Conservation (phyloP, 2,113 vertebrate species). For the Penelope pileata region DNA sequence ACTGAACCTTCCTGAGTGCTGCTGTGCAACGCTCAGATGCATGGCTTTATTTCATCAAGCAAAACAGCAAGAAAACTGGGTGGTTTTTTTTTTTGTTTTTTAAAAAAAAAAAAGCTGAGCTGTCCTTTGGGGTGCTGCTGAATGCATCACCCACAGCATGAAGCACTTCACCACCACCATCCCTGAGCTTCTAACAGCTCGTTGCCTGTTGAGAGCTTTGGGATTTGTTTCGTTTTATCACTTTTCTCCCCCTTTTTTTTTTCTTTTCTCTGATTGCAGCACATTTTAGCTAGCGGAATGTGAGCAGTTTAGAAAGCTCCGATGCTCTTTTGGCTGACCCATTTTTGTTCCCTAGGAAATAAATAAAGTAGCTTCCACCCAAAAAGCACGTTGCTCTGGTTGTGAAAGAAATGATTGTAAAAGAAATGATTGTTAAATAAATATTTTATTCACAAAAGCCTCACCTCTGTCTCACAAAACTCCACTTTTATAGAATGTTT, state of each 20-base stretch:
- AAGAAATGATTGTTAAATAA: rapidly evolving
- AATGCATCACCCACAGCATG: rapidly evolving
- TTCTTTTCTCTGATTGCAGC: neutral
- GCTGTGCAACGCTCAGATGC: neutral
- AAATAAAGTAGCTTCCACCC: neutral
- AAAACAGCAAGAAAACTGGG: neutral
- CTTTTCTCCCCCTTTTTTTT: neutral
- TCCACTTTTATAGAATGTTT: too few species aligned
- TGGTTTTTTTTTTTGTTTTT: too few species aligned
- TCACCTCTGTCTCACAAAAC: neutral
- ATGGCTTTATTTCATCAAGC: neutral
- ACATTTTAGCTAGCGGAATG: neutral
- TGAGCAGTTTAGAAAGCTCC: neutral
- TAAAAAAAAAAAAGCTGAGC: too few species aligned
- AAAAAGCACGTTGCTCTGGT: neutral
- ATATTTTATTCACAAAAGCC: neutral
- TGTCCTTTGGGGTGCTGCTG: too few species aligned
- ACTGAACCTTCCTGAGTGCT: neutral
- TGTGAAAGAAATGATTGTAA: neutral
- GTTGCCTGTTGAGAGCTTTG: neutral
- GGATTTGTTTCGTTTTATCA: neutral
- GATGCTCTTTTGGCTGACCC: neutral
- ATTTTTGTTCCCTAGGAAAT: neutral
- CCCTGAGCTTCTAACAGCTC: neutral
- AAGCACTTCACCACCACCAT: too few species aligned